Evolutionary conservation across 2,113 vertebrate genomes (phyloP), one percentile per base, ranked within the genome.

Genomic region (Terrapene triunguis): DNA sequence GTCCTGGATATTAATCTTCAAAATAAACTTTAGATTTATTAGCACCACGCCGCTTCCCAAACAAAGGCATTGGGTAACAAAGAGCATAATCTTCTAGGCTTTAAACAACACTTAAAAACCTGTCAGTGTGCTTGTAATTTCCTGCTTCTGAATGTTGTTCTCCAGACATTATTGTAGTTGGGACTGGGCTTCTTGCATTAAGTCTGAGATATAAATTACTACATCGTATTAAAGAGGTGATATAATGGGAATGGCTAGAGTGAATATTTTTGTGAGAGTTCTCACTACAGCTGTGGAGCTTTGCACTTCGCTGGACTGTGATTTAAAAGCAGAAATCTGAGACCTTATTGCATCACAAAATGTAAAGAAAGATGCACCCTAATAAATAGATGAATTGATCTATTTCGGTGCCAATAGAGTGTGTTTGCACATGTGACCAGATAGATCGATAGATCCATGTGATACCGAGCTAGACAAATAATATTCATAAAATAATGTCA

Each of bases 11-110:
- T 86, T 95, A 96, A 96, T 95, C 90, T 96, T 54, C 88, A 94
- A 97, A 93, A 93, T 57, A 51, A 96, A 82, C 79, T 90, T 16
- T 72, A 94, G 88, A 96, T 96, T 88, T 96, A 97, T 97, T 89
- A 95, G 50, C 78, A 57, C 76, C 57, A 48, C 21, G 54, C 86
- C 90, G 87, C 85, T 96, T 92, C 88, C 87, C 91, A 89, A 95
- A 96, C 91, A 96, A 94, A 95, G 83, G 90, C 94, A 85, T 89
- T 62, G 85, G 62, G 87, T 89, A 81, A 92, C 91, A 96, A 96
- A 96, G 88, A 96, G 89, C 80, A 84, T 91, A 85, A 85, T 85
- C 85, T 94, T 79, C 93, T 94, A 25, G 81, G 55, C 86, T 90
- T 3, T 16, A 74, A 76, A 74, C 86, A 69, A 38, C 59, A 38